Base-by-base conservation (phyloP, 1,140 invertebrate species). In the Pseudoatta argentina region DNA sequence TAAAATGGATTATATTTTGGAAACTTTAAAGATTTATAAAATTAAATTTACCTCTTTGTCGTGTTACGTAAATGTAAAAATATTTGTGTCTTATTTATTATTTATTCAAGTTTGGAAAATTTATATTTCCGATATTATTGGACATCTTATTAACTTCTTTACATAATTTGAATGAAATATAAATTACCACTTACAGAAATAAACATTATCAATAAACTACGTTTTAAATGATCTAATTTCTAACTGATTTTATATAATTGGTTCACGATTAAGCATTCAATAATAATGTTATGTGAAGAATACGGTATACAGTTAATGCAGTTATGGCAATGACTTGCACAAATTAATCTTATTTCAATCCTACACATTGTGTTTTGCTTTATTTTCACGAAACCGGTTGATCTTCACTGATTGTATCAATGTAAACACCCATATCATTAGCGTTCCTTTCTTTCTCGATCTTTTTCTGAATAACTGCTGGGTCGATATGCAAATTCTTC, bases 401-500 rank as follows among this genome's bases (percentile, higher is more conserved):
- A 75, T 61, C 55, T 21, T 73, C 55, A 39, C n/a, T 57, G 67
- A 61, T 73, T 73, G 39, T 82, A 73, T 75, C 55, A 73, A 75
- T 61, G 55, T 82, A 83, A 83, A 83, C 69, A 75, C n/a, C 55
- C 39, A 8, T 83, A 61, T 83, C 79, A 67, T 82, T 82, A 82
- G 39, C 69, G 24, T 51, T 5, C 16, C 53, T 39, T 71, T 39
- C 30, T 55, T 21, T 3, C 24, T 53, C 77, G 63, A 69, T 55
- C 48, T 21, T 72, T 69, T 87, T 66, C 66, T 69, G 63, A 48
- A 67, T 55, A 67, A 77, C 51, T 24, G 86, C 55, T 67, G 66
- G 48, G 64, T 85, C 64, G 79, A 76, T 89, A 90, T 91, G 88
- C 88, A 91, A 89, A 91, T 91, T 90, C 82, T 57, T 88, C 59